Evolutionary conservation across 1,140 invertebrate species (phyloP).

Genomic region (Stenopsyche tienmushanensis): DNA sequence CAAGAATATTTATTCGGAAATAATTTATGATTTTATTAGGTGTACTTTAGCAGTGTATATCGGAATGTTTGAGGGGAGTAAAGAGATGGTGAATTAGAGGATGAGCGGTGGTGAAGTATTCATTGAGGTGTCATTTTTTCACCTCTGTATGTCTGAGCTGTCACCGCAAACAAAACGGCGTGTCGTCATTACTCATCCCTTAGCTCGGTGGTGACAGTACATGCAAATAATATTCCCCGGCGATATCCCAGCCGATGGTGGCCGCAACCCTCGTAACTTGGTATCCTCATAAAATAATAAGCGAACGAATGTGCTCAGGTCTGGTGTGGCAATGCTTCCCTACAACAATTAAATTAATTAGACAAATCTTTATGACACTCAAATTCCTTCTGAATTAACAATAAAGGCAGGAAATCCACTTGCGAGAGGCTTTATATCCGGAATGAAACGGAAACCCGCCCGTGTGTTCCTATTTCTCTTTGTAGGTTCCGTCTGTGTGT

Average conservation of each 20-base stretch:
- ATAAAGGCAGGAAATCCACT: constrained; percentile 38
- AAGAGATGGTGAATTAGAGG: too few relatives aligned
- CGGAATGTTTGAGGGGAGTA: too few relatives aligned
- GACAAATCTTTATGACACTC: constrained; percentile 40
- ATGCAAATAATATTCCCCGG: constrained; percentile 15
- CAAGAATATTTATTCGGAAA: too few relatives aligned
- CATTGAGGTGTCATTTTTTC: too few relatives aligned
- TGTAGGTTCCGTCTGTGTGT: not conserved
- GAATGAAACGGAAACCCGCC: constrained; percentile 30
- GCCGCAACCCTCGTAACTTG: constrained; percentile 17
- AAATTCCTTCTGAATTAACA: constrained; percentile 40
- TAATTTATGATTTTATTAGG: too few relatives aligned
- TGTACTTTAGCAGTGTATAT: too few relatives aligned
- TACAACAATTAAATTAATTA: constrained; percentile 40
- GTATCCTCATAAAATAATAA: constrained; percentile 33
- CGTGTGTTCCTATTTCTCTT: constrained; percentile 24
- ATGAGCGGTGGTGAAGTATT: too few relatives aligned
- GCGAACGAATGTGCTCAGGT: constrained; percentile 26
- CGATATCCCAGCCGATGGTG: constrained; percentile 12
- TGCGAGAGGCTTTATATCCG: constrained; percentile 34
- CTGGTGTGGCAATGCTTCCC: constrained; percentile 20
- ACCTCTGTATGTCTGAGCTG: too few relatives aligned
- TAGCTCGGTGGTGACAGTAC: not conserved
- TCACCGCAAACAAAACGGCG: too few relatives aligned
- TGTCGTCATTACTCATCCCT: too few relatives aligned